phyloP scores from a whole-genome alignment of 2,888 invertebrate genomes.

The Alentia gelatinosa region DNA sequence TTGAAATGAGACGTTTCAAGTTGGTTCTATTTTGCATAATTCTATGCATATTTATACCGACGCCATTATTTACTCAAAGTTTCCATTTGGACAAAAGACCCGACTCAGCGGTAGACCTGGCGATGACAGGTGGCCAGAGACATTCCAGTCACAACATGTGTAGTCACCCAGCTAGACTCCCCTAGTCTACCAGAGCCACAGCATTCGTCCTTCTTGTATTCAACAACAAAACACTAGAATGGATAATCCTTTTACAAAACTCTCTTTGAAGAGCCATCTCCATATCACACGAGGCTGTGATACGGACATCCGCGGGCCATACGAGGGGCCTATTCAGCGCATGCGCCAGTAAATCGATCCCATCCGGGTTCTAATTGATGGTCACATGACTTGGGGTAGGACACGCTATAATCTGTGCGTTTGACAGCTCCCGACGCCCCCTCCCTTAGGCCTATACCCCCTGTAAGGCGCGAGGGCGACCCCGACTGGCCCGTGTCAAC shows the following conservation, averaged over 20 bases:
- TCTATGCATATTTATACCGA: too few relatives aligned
- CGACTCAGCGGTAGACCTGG: too few relatives aligned
- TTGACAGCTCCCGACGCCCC: background rate
- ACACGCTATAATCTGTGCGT: background rate
- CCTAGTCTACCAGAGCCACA: background rate
- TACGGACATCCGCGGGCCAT: background rate
- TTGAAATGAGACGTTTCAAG: too few relatives aligned
- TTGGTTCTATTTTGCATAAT: too few relatives aligned
- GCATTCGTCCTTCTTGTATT: background rate
- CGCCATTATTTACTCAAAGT: too few relatives aligned
- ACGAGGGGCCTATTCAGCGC: background rate
- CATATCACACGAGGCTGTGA: background rate
- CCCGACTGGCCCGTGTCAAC: too few relatives aligned
- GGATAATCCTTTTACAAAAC: background rate
- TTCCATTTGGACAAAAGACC: too few relatives aligned
- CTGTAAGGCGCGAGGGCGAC: background rate
- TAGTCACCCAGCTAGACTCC: too few relatives aligned
- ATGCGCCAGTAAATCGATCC: background rate
- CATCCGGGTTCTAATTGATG: background rate
- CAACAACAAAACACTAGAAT: background rate
- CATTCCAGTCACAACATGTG: background rate
- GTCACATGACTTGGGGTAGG: background rate
- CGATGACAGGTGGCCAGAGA: background rate
- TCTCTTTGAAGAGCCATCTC: background rate
- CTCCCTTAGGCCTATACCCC: background rate